phyloP scores from a whole-genome alignment of 2,888 invertebrate species.

The Mythimna loreyi region DNA sequence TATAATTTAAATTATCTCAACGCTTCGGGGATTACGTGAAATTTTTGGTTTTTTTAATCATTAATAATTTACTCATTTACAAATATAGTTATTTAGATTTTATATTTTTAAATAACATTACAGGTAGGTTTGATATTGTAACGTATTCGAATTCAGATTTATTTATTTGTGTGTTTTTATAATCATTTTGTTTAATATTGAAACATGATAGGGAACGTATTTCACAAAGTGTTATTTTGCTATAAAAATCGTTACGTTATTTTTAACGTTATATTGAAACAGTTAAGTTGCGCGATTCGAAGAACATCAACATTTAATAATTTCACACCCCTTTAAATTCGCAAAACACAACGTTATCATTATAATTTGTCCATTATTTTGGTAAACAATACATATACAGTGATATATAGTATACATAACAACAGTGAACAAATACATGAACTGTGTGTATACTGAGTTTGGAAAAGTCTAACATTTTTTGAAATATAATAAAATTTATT shows the following conservation, averaged over 20 bases:
- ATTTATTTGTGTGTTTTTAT: background rate
- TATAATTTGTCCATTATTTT: constrained; percentile 67
- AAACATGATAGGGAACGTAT: background rate
- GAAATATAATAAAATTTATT: background rate
- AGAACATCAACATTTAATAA: constrained; percentile 57
- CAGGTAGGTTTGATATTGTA: background rate
- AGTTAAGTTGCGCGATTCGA: constrained; percentile 27
- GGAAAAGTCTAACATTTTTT: constrained; percentile 34
- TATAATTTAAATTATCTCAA: constrained; percentile 65
- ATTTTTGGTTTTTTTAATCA: constrained; percentile 12
- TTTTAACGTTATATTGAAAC: constrained; percentile 16
- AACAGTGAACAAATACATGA: constrained; percentile 68
- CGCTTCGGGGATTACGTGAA: constrained; percentile 62
- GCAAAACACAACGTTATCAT: constrained; percentile 78
- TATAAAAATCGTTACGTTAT: background rate
- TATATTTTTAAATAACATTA: constrained; percentile 37
- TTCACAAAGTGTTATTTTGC: constrained; percentile 29
- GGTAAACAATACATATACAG: constrained; percentile 73
- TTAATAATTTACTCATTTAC: constrained; percentile 4
- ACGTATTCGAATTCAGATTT: background rate
- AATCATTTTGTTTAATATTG: background rate
- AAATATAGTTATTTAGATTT: constrained; percentile 1
- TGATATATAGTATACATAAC: constrained; percentile 75
- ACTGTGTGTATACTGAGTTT: constrained; percentile 29
- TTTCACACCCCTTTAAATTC: constrained; percentile 77